These are phyloP conservation scores for Phallusia fumigata DNA, from an alignment of 23 tunicate genomes.

Conservation along the genomic window DNA sequence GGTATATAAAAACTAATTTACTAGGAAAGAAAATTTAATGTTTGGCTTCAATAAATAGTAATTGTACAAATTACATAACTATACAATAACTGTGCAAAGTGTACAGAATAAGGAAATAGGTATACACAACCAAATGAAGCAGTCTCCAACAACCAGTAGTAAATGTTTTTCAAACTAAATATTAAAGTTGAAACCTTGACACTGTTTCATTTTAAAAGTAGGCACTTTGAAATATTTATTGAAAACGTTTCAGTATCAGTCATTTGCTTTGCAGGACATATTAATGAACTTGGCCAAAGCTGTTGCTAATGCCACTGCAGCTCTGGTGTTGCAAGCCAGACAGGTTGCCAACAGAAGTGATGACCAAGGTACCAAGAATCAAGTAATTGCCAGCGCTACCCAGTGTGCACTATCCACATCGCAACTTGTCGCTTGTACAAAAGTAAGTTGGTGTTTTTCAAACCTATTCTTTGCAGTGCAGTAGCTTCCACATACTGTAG, in stretches of 20 bases:
- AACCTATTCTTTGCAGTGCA: neutral
- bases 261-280: constrained; percentile 69
- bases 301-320: constrained; percentile 93
- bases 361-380: constrained; percentile 67
- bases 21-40: too few relatives aligned
- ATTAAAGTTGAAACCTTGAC: too few relatives aligned
- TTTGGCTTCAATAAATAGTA: too few relatives aligned
- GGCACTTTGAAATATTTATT: too few relatives aligned
- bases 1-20: constrained; percentile 24
- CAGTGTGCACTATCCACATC: constrained; percentile 91
- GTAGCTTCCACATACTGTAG: neutral
- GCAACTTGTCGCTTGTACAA: constrained; percentile 94
- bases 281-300: constrained; percentile 85
- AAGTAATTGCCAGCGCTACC: constrained; percentile 91
- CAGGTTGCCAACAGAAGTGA: constrained; percentile 61
- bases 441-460: constrained; percentile 38
- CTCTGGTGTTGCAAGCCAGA: constrained; percentile 81
- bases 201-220: too few relatives aligned
- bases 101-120: too few relatives aligned
- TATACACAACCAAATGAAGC: too few relatives aligned
- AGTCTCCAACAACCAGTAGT: too few relatives aligned
- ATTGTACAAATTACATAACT: too few relatives aligned
- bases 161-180: too few relatives aligned
- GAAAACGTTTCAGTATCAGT: too few relatives aligned
- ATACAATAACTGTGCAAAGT: too few relatives aligned